Conservation (phyloP, 2,797 vertebrate genomes). For the Tokudaia muenninki region DNA sequence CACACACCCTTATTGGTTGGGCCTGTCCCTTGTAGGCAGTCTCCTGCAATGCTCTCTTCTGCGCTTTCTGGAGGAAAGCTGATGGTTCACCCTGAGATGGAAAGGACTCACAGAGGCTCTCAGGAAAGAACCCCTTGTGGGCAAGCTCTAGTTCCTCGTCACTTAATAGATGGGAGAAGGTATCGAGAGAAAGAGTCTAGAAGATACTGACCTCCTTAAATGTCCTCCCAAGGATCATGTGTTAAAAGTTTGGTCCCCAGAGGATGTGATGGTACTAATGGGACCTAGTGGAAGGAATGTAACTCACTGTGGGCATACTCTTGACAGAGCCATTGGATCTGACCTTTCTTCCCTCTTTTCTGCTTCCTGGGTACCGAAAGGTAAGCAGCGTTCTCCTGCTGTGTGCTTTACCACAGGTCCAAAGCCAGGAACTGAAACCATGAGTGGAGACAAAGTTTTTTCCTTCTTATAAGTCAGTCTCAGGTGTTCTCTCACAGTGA, state of each 20-base stretch:
- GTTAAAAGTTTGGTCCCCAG: neutral
- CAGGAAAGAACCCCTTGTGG: neutral
- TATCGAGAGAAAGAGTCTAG: neutral
- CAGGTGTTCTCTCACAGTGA: neutral
- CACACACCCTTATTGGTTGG: neutral
- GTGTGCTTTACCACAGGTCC: neutral
- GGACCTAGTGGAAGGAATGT: neutral
- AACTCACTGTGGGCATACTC: neutral
- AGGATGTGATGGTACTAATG: neutral
- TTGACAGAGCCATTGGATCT: neutral
- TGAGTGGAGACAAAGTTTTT: neutral
- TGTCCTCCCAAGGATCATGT: neutral
- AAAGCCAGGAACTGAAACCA: neutral
- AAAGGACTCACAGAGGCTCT: neutral
- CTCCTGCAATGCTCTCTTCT: rapidly evolving
- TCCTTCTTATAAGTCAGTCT: neutral
- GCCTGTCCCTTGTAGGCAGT: neutral
- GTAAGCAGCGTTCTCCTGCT: neutral
- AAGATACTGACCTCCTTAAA: neutral
- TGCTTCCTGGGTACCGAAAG: neutral
- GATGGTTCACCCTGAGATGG: neutral
- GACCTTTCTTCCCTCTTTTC: neutral
- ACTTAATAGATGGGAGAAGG: neutral
- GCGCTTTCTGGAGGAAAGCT: neutral
- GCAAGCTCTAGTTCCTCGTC: neutral